Evolutionary conservation across 2,888 invertebrate species (phyloP).

Genomic region (Leuctra nigra): DNA sequence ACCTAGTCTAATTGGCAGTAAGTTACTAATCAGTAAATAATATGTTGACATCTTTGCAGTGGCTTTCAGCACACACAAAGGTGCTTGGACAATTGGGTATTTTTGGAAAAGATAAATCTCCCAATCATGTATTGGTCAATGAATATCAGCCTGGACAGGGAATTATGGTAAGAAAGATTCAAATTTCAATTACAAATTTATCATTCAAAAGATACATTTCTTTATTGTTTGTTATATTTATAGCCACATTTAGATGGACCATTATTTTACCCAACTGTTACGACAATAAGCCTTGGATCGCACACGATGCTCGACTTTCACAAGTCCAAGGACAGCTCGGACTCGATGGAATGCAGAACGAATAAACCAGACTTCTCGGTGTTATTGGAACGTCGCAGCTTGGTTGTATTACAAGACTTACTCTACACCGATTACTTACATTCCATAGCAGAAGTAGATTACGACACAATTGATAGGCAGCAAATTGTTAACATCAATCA

Average conservation of each 20-base stretch:
- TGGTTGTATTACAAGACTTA: constrained; percentile 74
- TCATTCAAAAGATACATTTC: not conserved
- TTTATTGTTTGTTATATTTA: constrained; percentile 26
- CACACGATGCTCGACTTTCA: constrained; percentile 86
- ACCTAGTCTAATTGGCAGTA: too few relatives aligned
- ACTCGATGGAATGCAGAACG: not conserved
- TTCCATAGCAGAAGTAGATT: constrained; percentile 65
- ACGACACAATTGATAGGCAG: constrained; percentile 51
- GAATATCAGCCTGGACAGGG: constrained; percentile 92
- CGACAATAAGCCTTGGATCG: constrained; percentile 88
- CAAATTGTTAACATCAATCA: constrained; percentile 57
- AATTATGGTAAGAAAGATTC: constrained; percentile 63
- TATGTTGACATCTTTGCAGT: constrained; percentile 50
- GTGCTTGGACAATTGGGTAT: constrained; percentile 60
- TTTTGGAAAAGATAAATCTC: constrained; percentile 59
- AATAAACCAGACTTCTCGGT: constrained; percentile 55
- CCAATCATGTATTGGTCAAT: constrained; percentile 93
- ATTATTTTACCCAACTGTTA: constrained; percentile 84
- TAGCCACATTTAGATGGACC: constrained; percentile 93
- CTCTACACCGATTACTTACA: constrained; percentile 82
- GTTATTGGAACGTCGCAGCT: constrained; percentile 79
- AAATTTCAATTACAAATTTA: too few relatives aligned
- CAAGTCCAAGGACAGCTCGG: constrained; percentile 35
- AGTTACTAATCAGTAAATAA: too few relatives aligned
- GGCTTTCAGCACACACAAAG: constrained; percentile 68